Conservation (phyloP, 2,888 invertebrate species). For the Xestia xanthographa region DNA sequence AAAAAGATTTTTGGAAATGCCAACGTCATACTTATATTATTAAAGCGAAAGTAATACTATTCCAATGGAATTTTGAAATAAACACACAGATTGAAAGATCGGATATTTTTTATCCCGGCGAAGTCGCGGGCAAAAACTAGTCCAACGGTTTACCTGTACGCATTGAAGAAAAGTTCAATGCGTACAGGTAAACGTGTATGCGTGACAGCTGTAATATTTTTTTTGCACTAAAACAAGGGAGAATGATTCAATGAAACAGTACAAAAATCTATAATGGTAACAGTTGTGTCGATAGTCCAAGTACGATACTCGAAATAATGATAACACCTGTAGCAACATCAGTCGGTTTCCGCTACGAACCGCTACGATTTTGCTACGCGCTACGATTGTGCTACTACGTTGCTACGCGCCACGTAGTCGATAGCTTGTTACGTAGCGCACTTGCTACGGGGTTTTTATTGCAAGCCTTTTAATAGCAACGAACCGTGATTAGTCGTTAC, state of each 20-base stretch:
- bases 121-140: not conserved
- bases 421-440: constrained; percentile 38
- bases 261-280: constrained; percentile 13
- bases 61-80: not conserved
- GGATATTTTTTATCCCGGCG: too few species aligned
- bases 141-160: not conserved
- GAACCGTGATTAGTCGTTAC: not conserved
- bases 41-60: not conserved
- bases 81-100: not conserved
- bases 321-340: constrained; percentile 52
- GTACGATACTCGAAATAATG: constrained; percentile 28
- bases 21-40: not conserved
- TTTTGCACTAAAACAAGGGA: too few species aligned
- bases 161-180: not conserved
- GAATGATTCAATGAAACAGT: not conserved
- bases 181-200: too few species aligned
- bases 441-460: constrained; percentile 42
- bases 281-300: constrained; percentile 25
- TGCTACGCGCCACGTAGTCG: constrained; percentile 49
- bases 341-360: constrained; percentile 31
- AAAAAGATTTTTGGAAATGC: not conserved
- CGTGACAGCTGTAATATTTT: not conserved
- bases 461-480: constrained; percentile 6
- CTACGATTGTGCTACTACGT: constrained; percentile 31
- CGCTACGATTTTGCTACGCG: constrained; percentile 26